Evolutionary conservation across 2,888 invertebrate genomes (phyloP).

Genomic region (Strigamia maritima): DNA sequence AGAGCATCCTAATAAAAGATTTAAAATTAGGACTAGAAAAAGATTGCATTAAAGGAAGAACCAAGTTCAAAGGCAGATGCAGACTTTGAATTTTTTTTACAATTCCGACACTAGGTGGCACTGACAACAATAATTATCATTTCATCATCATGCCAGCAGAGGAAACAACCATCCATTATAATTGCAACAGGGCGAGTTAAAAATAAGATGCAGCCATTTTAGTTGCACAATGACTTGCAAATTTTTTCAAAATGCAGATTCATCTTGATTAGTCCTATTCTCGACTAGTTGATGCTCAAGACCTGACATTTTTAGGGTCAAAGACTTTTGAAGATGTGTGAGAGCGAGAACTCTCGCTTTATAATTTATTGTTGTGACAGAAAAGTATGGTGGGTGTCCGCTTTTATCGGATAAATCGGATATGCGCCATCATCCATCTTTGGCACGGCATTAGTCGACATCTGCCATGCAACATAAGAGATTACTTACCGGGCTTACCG

Average conservation of each 20-base stretch:
- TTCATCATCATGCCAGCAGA: too few species aligned
- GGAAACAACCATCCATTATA: too few species aligned
- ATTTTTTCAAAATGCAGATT: not conserved
- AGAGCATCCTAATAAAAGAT: too few species aligned
- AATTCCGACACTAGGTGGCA: too few species aligned
- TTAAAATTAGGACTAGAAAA: too few species aligned
- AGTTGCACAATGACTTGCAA: not conserved
- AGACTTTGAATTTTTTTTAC: too few species aligned
- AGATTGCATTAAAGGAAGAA: too few species aligned
- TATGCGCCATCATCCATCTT: not conserved
- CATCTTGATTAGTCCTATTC: not conserved
- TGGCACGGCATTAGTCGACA: not conserved
- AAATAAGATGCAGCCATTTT: not conserved
- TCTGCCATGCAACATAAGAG: not conserved
- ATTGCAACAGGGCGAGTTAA: too few species aligned
- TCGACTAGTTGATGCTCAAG: not conserved
- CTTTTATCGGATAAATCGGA: not conserved
- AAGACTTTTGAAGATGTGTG: not conserved
- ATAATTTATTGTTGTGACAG: conserved; percentile 1
- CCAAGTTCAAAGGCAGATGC: too few species aligned
- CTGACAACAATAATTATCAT: too few species aligned
- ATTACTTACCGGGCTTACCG: not conserved
- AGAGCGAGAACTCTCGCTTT: not conserved
- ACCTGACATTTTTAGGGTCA: not conserved
- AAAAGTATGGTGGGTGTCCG: not conserved